A percentile compares a stretch with the other conserved stretches of the same genome.
These are phyloP conservation scores for Sinelater perroti DNA, from an alignment of 2,888 invertebrate species.

Conservation along the genomic window DNA sequence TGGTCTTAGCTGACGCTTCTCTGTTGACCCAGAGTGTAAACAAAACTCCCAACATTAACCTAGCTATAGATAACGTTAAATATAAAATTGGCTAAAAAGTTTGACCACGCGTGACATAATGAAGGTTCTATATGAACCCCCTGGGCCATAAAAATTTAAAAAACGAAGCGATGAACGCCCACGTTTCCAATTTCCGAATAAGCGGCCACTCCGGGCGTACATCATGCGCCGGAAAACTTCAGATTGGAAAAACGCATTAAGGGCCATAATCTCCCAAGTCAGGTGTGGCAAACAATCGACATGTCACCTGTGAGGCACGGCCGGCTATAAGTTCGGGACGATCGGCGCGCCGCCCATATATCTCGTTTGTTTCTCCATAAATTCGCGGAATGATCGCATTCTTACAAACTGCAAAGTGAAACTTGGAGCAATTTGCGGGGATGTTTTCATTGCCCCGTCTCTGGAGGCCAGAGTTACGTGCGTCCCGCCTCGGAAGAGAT, in stretches of 20 bases:
- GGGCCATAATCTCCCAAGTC: conserved; percentile 53
- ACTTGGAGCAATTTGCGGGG: conserved; percentile 56
- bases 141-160: too few species aligned
- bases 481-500: conserved; percentile 39
- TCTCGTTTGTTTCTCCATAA: conserved; percentile 55
- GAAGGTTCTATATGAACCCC: too few species aligned
- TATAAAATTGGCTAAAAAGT: too few species aligned
- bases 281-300: conserved; percentile 55
- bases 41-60: too few species aligned
- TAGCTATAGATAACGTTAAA: too few species aligned
- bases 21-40: too few species aligned
- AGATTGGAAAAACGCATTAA: conserved; percentile 32
- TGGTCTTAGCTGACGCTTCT: too few species aligned
- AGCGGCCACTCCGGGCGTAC: background rate
- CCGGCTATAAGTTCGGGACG: conserved; percentile 49
- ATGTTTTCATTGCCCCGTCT: conserved; percentile 47
- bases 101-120: too few species aligned
- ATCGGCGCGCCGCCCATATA: conserved; percentile 53
- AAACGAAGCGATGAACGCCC: too few species aligned
- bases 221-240: too few species aligned
- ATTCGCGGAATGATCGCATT: conserved; percentile 55
- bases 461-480: conserved; percentile 40
- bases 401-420: conserved; percentile 55
- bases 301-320: conserved; percentile 54
- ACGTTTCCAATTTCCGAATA: too few species aligned